These are phyloP conservation scores for Dryococelus australis DNA, from an alignment of 2,888 invertebrate genomes.

Conservation along the genomic window DNA sequence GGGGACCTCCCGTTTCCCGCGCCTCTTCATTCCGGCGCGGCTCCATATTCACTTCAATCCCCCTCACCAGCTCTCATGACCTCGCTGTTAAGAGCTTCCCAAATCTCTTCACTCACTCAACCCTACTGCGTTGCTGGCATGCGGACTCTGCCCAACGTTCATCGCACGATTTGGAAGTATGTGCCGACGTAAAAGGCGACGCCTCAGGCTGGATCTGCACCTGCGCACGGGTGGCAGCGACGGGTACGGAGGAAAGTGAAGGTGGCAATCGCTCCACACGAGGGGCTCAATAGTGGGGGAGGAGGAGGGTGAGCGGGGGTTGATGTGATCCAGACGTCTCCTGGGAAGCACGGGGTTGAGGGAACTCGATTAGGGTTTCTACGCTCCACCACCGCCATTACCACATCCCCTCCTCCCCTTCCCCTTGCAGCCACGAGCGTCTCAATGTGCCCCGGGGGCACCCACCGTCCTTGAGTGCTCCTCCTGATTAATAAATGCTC, in stretches of 20 bases:
- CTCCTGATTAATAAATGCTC: slow-evolving; percentile 27
- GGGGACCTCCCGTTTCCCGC: no score
- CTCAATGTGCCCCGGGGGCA: neutral
- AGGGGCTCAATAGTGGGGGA: neutral
- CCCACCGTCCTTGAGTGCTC: slow-evolving; percentile 2
- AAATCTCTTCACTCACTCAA: no score
- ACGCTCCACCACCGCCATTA: neutral
- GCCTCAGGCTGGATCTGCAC: no score
- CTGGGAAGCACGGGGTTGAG: neutral
- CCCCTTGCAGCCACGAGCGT: neutral
- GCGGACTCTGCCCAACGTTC: no score
- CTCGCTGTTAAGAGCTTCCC: no score
- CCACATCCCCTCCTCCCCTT: neutral
- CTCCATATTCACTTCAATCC: no score
- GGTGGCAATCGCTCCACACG: neutral
- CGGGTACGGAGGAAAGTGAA: neutral
- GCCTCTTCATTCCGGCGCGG: no score
- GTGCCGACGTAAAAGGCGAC: no score
- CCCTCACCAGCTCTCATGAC: no score
- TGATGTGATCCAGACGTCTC: slow-evolving; percentile 5
- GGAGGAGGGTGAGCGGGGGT: neutral
- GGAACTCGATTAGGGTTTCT: slow-evolving; percentile 2
- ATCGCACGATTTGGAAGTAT: no score
- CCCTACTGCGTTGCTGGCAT: no score
- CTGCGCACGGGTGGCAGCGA: no score